Conservation (phyloP, 2,797 vertebrate species). For the Falco cherrug region DNA sequence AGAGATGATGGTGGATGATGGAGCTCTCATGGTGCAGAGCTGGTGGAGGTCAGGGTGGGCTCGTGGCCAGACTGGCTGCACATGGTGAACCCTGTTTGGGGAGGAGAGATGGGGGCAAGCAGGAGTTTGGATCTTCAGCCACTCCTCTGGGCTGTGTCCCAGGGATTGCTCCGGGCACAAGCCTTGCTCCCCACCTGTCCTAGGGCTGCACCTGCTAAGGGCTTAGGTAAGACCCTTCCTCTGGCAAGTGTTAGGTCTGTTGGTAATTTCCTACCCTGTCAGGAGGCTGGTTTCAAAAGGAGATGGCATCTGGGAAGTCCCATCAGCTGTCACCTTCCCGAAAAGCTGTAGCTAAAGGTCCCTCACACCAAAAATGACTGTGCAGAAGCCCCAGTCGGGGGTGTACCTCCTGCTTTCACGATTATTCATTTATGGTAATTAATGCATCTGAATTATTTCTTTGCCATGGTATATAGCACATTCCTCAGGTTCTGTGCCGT, state of each 20-base stretch:
- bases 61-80: not conserved
- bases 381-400: not conserved
- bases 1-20: not conserved
- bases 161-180: not conserved
- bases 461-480: not conserved
- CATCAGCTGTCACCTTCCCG: not conserved
- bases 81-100: not conserved
- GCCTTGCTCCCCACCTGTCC: fast-evolving
- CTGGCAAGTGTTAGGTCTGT: fast-evolving
- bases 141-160: not conserved
- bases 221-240: not conserved
- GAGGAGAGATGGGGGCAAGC: not conserved
- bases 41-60: not conserved
- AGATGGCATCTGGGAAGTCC: not conserved
- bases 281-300: not conserved
- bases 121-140: not conserved
- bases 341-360: not conserved
- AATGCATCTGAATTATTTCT: not conserved
- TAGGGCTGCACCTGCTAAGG: fast-evolving
- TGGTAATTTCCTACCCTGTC: not conserved
- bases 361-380: not conserved
- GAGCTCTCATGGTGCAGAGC: not conserved
- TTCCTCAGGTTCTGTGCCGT: fast-evolving
- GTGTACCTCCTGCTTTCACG: not conserved
- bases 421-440: not conserved